Evolutionary conservation across 2,888 invertebrate genomes (phyloP).

Genomic region (Ornithoptera priamus): DNA sequence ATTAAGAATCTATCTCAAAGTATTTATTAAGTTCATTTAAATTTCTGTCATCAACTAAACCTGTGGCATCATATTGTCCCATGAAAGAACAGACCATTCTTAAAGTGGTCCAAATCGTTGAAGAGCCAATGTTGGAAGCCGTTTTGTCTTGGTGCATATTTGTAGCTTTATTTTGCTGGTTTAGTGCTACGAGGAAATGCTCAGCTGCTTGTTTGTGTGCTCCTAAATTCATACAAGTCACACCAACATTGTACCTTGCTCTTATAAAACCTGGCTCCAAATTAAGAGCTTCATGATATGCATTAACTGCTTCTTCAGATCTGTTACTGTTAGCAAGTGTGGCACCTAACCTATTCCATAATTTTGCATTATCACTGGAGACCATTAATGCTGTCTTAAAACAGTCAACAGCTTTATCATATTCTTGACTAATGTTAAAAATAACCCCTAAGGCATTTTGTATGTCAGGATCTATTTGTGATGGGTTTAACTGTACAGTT

Average conservation of each 20-base stretch:
- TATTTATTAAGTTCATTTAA: conserved; percentile 81
- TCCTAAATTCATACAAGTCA: conserved; percentile 97
- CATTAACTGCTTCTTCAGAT: conserved; percentile 97
- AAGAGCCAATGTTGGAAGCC: conserved; percentile 84
- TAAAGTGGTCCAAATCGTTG: conserved; percentile 96
- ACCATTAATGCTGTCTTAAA: conserved; percentile 94
- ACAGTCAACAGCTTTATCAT: conserved; percentile 97
- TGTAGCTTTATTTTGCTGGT: conserved; percentile 88
- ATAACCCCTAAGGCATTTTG: conserved; percentile 97
- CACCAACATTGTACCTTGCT: conserved; percentile 98
- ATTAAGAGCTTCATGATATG: conserved; percentile 94
- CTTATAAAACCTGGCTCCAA: conserved; percentile 97
- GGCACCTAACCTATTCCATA: conserved; percentile 99
- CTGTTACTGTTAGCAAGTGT: conserved; percentile 97
- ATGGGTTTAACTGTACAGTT: conserved; percentile 88
- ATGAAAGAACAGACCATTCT: conserved; percentile 92
- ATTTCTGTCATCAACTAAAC: conserved; percentile 81
- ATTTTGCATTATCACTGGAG: conserved; percentile 88
- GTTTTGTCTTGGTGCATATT: conserved; percentile 58
- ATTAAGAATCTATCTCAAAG: conserved; percentile 56
- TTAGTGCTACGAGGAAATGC: conserved; percentile 95
- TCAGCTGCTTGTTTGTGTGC: conserved; percentile 97
- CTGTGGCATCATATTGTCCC: conserved; percentile 83
- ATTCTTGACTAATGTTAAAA: conserved; percentile 96
- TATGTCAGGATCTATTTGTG: conserved; percentile 91